Evolutionary conservation across 2,113 vertebrate genomes (phyloP), one percentile per base, ranked within the genome.

Genomic region (Eudyptes chrysolophus): DNA sequence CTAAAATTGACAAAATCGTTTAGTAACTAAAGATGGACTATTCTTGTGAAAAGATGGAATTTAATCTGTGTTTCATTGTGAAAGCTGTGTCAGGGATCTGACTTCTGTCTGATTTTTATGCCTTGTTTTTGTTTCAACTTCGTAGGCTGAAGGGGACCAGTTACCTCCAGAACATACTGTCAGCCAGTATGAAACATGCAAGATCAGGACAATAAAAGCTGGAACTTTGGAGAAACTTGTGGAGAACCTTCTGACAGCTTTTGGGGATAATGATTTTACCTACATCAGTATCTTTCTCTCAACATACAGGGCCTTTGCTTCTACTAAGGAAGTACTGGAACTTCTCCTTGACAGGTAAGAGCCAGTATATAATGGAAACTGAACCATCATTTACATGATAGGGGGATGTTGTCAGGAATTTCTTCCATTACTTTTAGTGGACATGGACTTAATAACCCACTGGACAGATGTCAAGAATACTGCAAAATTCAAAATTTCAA

Each of bases 271-370:
- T 2, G 99, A 99, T 97, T 99, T 99, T 92, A 99, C 99, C 55
- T 99, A 99, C 96, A 99, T 99, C 96, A 99, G 98, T 98, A 99
- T 99, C 98, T 99, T 99, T 93, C 97, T 99, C 68, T 99, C 99
- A 80, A 99, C 99, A 0, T 99, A 99, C 98, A 98, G 99, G 72
- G 98, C 99, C 55, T 99, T 99, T 76, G 95, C 99, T 92, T 98
- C 98, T 94, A 98, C 99, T 6, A 98, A 98, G 93, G 98, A 98
- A 48, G 99, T 99, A 7, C 96, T 99, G 93, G 98, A 98, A 51
- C 97, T 99, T 65, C 99, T 99, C 72, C 98, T 99, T 25, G 98
- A 99, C 98, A 98, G 98, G 99, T 99, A 95, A 94, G 97, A 74
- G 5, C 12, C 16, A 10, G 4, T 58, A 22, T 48, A 8, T 22